phyloP scores from a whole-genome alignment of 2,113 vertebrate species.

The Amphilophus citrinellus region DNA sequence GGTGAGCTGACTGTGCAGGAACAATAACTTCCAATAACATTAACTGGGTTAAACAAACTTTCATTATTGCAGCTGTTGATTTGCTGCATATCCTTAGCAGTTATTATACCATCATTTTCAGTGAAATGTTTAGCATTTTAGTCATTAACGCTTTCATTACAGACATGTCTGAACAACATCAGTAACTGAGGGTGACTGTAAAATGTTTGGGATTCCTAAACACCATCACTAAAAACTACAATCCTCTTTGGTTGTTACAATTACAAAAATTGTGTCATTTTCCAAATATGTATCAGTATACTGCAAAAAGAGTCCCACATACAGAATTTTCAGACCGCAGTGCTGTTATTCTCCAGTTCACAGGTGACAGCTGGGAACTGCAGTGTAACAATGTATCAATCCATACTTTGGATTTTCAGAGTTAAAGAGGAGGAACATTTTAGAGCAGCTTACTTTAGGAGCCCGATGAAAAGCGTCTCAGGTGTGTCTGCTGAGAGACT shows the following conservation, averaged over 20 bases:
- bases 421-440: background rate
- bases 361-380: background rate
- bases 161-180: background rate
- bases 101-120: background rate
- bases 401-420: background rate
- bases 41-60: background rate
- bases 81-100: background rate
- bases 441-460: background rate
- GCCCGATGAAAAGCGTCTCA: background rate
- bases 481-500: background rate
- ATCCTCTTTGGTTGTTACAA: background rate
- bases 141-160: fast-evolving
- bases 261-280: background rate
- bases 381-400: background rate
- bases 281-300: background rate
- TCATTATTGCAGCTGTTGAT: background rate
- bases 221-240: background rate
- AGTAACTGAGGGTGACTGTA: background rate
- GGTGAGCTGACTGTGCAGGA: background rate
- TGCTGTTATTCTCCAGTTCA: background rate
- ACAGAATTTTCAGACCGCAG: background rate
- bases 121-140: background rate
- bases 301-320: background rate
- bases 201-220: background rate
- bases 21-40: background rate